A percentile compares a stretch with the other conserved stretches of the same genome.
Evolutionary conservation across 2,888 invertebrate species (phyloP).

Genomic region (Bombylius discolor): DNA sequence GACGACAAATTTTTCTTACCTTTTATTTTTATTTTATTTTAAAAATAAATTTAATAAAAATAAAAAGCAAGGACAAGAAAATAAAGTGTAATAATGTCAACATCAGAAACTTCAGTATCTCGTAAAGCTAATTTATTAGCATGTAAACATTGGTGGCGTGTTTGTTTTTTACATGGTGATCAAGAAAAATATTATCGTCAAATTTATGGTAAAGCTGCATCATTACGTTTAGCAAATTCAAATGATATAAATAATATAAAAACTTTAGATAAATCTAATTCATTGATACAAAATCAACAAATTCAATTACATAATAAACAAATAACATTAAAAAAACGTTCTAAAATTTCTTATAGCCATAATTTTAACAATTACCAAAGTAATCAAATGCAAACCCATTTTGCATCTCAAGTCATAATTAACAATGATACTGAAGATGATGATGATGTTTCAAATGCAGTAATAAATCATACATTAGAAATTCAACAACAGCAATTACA

Average conservation of each 20-base stretch:
- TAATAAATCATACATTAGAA: not conserved
- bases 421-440: not conserved
- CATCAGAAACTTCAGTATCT: slow-evolving; percentile 1
- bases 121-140: slow-evolving; percentile 20
- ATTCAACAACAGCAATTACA: not conserved
- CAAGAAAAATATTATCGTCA: slow-evolving; percentile 67
- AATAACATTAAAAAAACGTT: not conserved
- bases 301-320: not conserved
- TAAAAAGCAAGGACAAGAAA: not conserved
- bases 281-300: not conserved
- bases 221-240: slow-evolving; percentile 33
- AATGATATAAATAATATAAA: not conserved
- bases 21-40: no score
- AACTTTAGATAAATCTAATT: not conserved
- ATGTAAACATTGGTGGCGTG: slow-evolving; percentile 77
- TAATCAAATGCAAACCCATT: not conserved
- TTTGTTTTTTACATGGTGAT: slow-evolving; percentile 70
- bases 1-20: no score
- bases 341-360: not conserved
- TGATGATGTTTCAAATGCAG: not conserved
- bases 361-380: not conserved
- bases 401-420: not conserved
- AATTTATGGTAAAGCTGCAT: slow-evolving; percentile 42
- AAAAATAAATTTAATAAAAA: no score
- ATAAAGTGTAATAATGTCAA: slow-evolving; percentile 2